Evolutionary conservation across 2,888 invertebrate species (phyloP), one percentile per base, ranked within the genome.

Genomic region (Deladenus siricidicola): DNA sequence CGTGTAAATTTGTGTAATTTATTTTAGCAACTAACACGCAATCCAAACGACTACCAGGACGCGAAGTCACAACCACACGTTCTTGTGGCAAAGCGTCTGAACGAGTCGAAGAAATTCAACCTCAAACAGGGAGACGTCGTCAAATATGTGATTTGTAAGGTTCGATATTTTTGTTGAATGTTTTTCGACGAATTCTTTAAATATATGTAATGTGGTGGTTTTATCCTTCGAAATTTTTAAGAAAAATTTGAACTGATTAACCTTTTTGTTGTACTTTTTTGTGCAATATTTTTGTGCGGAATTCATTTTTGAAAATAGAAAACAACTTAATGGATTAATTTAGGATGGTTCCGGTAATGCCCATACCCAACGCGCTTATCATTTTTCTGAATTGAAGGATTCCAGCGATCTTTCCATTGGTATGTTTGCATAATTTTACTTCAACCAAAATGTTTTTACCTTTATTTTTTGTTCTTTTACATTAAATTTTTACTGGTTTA

Each of bases 91-190:
- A 75, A 90, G 58, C 84, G 94, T 70, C 84, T 90, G 73, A 98
- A 98, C 80, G 64, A 67, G 34, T 76, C 79, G 80, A 80, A 80
- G 51, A 80, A 80, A 23, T 68, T 68, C 54, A 56, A 90, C 70
- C 86, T 91, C 78, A 87, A 88, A 76, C 88, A 88, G 71, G 96
- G 96, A 0, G 98, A 99, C 79, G 90, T 91, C 43, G 89, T 99
- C 1, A 86, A 90, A 14, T 99, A 96, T 79, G 85, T 98, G 1
- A 89, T 99, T 75, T 98, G 98, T 80, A 85, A 88, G 80, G 85
- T 42, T 62, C 39, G 39, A 34, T 34, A 14, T 34, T 34, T 34
- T 10, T 34, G 6, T 34, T 34, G 39, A 34, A 14, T 34, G 6
- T 34, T 10, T 10, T 6, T 14, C 14, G 14, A 34, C 39, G 6